phyloP scores from a whole-genome alignment of 23 tunicate species.

The Halocynthia roretzi region DNA sequence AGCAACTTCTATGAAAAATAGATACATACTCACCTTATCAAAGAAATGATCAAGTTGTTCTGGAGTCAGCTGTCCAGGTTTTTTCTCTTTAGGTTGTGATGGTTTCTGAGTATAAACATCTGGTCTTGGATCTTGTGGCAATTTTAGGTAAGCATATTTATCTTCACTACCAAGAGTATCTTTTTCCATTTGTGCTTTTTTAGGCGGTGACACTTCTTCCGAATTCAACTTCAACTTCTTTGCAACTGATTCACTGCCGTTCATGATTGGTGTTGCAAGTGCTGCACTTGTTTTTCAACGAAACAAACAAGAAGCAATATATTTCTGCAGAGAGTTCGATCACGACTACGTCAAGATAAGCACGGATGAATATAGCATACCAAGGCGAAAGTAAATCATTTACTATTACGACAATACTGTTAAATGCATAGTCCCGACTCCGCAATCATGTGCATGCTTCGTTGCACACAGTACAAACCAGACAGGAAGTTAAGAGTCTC shows the following conservation, averaged over 20 bases:
- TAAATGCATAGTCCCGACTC: too few species aligned
- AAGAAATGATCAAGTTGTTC: conserved; percentile 71
- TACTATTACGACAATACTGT: too few species aligned
- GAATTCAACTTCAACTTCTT: too few species aligned
- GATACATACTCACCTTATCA: conserved; percentile 45
- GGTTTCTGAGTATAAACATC: conserved; percentile 66
- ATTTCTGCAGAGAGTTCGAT: too few species aligned
- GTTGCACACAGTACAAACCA: too few species aligned
- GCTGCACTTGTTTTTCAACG: neutral
- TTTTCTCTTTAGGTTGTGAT: conserved; percentile 58
- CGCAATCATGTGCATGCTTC: too few species aligned
- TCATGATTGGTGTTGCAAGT: neutral
- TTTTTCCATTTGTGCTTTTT: conserved; percentile 18
- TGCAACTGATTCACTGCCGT: neutral
- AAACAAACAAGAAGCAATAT: too few species aligned
- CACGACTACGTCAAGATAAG: too few species aligned
- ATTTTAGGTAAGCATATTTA: conserved; percentile 15
- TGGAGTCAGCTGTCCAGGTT: conserved; percentile 61
- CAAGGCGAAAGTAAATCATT: too few species aligned
- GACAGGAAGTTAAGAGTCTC: too few species aligned
- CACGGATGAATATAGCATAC: too few species aligned
- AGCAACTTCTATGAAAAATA: neutral
- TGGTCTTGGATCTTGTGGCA: conserved; percentile 41
- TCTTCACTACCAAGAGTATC: neutral
- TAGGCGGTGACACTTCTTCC: neutral